Evolutionary conservation across 2,888 invertebrate species (phyloP).

Genomic region (Apodemia zela): DNA sequence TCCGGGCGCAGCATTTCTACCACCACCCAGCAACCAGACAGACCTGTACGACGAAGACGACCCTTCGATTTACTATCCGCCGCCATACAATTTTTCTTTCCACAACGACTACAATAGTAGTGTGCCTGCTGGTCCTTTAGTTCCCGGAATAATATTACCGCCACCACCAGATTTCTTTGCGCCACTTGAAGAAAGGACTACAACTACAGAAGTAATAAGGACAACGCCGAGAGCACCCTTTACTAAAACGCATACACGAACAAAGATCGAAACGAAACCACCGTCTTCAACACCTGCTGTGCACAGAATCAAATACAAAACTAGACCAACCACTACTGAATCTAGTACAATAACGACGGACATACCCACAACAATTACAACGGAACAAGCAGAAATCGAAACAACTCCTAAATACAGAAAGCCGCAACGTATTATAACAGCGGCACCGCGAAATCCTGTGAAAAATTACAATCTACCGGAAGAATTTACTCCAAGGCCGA

Average conservation of each 20-base stretch:
- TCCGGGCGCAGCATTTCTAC: slow-evolving; percentile 80
- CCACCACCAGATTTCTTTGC: slow-evolving; percentile 94
- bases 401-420: slow-evolving; percentile 61
- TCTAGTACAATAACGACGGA: slow-evolving; percentile 52
- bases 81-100: slow-evolving; percentile 93
- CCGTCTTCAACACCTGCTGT: slow-evolving; percentile 51
- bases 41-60: slow-evolving; percentile 94
- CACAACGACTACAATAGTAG: slow-evolving; percentile 87
- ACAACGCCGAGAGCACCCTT: slow-evolving; percentile 51
- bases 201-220: slow-evolving; percentile 53
- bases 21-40: slow-evolving; percentile 86
- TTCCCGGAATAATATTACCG: slow-evolving; percentile 92
- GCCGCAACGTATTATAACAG: slow-evolving; percentile 52
- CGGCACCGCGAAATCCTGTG: slow-evolving; percentile 66
- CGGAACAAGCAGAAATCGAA: slow-evolving; percentile 60
- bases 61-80: slow-evolving; percentile 94
- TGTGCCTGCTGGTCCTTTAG: slow-evolving; percentile 91
- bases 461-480: slow-evolving; percentile 66
- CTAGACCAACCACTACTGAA: slow-evolving; percentile 63
- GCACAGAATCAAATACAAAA: slow-evolving; percentile 61
- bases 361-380: slow-evolving; percentile 61
- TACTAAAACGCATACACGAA: slow-evolving; percentile 46
- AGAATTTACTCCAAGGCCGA: slow-evolving; percentile 57
- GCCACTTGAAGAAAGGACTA: slow-evolving; percentile 79
- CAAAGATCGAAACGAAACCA: slow-evolving; percentile 55